Base-by-base conservation (phyloP, 2,888 invertebrate genomes). In the Erebia ligea region DNA sequence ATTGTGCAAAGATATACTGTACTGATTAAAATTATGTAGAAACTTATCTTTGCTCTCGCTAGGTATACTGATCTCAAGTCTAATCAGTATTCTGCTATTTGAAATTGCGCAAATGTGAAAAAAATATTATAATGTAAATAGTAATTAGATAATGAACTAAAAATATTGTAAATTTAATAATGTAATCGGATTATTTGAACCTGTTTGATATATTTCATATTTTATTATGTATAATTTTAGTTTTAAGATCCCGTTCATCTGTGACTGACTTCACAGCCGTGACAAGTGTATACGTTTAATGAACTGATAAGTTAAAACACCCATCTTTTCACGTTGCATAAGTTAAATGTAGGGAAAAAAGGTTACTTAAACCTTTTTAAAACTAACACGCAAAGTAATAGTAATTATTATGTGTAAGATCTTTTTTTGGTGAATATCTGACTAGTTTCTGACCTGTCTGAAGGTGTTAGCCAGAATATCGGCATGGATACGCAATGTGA, bases 161-260 rank as follows among this genome's bases (percentile, higher is more conserved):
- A 75, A 72, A 70, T 67, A 73, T 70, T 73, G 72, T 76, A 74
- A 73, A 73, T 67, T 71, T 64, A 69, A 67, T 73, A 72, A 70
- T 74, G 61, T 76, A 73, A 69, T 74, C 64, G 79, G 75, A 83
- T 77, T 84, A 84, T 82, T 82, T 75, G 77, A 83, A 81, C 81
- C 81, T 84, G 83, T 87, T 87, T 84, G 79, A 84, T 80, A 78
- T 83, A 81, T 85, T 86, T 84, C 79, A 87, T 88, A 85, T 87
- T 87, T 87, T 85, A 86, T 85, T 82, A 82, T 81, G 48, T 67
- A 77, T 85, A 82, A 79, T 83, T 79, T 83, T 78, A 80, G 65
- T 57, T 58, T 69, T 64, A 63, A 69, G 67, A 52, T 21, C 17
- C 48, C n/a, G 61, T 52, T 67, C 52, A 59, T 40, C n/a, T 25